Evolutionary conservation across 2,113 vertebrate species (phyloP).

Genomic region (Coptodon rendalli): DNA sequence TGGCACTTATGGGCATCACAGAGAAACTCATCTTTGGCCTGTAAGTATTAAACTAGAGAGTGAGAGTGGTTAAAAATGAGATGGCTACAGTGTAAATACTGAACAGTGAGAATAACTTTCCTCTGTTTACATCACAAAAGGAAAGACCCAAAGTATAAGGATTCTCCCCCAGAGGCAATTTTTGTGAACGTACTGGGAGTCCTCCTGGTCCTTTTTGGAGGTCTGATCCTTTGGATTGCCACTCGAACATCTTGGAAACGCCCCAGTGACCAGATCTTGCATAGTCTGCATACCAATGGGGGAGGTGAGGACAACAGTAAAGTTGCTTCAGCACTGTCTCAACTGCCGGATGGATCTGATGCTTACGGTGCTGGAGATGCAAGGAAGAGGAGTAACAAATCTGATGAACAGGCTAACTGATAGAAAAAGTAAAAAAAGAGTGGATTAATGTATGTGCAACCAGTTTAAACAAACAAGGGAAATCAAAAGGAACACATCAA

Average conservation of each 20-base stretch:
- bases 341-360: slow-evolving; percentile 49
- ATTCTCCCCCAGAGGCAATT: slow-evolving; percentile 80
- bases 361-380: slow-evolving; percentile 67
- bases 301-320: slow-evolving; percentile 44
- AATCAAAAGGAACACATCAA: neutral
- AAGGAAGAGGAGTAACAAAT: slow-evolving; percentile 74
- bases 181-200: slow-evolving; percentile 87
- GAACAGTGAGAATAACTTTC: neutral
- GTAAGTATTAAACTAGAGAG: slow-evolving; percentile 75
- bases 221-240: slow-evolving; percentile 83
- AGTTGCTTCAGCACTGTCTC: slow-evolving; percentile 50
- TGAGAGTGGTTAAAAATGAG: neutral
- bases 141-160: slow-evolving; percentile 71
- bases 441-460: neutral
- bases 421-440: neutral
- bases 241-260: slow-evolving; percentile 88
- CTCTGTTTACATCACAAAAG: slow-evolving; percentile 18
- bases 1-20: slow-evolving; percentile 89
- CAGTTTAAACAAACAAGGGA: neutral
- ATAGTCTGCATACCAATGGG: slow-evolving; percentile 41
- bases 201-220: slow-evolving; percentile 81
- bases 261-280: slow-evolving; percentile 69
- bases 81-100: neutral
- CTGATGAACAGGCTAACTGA: slow-evolving; percentile 78
- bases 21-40: slow-evolving; percentile 90